Base-by-base conservation (phyloP, 2,888 invertebrate genomes). In the Temnothorax rugatulus region DNA sequence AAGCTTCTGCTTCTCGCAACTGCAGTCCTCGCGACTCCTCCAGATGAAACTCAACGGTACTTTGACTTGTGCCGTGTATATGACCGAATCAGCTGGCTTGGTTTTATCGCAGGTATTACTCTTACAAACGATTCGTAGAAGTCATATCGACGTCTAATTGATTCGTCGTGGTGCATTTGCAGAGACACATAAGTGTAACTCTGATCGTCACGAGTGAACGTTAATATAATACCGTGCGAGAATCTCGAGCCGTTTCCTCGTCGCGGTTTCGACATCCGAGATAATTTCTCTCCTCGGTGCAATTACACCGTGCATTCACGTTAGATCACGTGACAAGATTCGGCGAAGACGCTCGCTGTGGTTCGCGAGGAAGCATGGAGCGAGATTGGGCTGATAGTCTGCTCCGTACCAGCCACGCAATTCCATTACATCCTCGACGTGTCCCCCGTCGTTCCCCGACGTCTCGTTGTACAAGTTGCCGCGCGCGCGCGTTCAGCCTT, bases 381-480 rank as follows among this genome's bases (percentile, higher is more conserved):
- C 54, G 83, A 87, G 88, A 89, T 88, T 61, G 73, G 44, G 38
- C 59, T 68, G 84, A 87, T 86, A 85, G 75, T 85, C 41, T 38
- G 57, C 64, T 66, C 87, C 15, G 71, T 81, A 76, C 79, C 52
- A 81, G 63, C 34, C 74, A 41, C 61, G 63, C 83, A 69, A 79
- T 87, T 84, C 85, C 86, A 86, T 87, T 83, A 84, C 77, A 52
- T 84, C 85, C 82, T 85, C 82, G 86, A 87, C 83, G 89, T 81
- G 47, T 69, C 4, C 29, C 29, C 4, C 77, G 81, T 34, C 29
- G 29, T 77, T 86, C 63, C 73, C 73, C 66, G 71, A 83, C 66
- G 61, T 86, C 83, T 86, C 83, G 87, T 87, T 79, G 85, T 86
- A 47, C 59, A 81, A 87, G 82, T 84, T 82, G 77, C 82, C 59